Base-by-base conservation (phyloP, 2,113 vertebrate genomes). In the Mesoclemmys tuberculata region DNA sequence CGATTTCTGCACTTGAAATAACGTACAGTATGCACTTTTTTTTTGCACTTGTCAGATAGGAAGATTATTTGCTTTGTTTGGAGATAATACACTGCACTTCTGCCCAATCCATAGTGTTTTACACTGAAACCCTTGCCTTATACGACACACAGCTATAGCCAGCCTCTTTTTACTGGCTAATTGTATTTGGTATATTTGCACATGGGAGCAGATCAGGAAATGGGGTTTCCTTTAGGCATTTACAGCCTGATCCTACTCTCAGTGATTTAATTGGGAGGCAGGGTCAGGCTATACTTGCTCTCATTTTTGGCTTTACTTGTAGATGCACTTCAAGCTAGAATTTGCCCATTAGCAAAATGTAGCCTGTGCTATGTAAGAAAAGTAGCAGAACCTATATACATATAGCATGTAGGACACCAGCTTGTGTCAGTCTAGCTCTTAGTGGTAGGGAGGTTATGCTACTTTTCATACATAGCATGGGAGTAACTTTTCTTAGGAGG, bases 1-100 rank as follows among this genome's bases (percentile, higher is more conserved):
- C 94, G 11, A 11, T 84, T 38, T 95, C 84, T 94, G 68, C 41
- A 55, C 84, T 95, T 55, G 84, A 97, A 93, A 83, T 55, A 94
- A 89, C 90, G 68, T 24, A 61, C 8, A 5, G 38, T 61, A n/a
- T 52, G 51, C 51, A 52, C 5, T 6, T 86, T 89, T 27, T 22
- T 27, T 46, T 46, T 27, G 71, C 10, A 46, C 24, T 27, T 44
- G 74, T 77, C 74, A 46, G 27, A 77, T 14, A 46, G 38, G 22
- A 77, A 75, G 24, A 7, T 44, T 90, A 92, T 46, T 94, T 93
- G 52, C 44, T 81, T 41, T 35, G 26, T 35, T 84, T 92, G 54
- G 44, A 86, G 46, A 41, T 35, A 89, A 24, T 0, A 0, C 52
- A n/a, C 44, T 46, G 82, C 0, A 1, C 38, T 88, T 89, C 61